Percentiles rank a stretch among this genome's conserved stretches.
phyloP scores from a whole-genome alignment of 1,140 invertebrate species.

The Leptinotarsa undecemlineata region DNA sequence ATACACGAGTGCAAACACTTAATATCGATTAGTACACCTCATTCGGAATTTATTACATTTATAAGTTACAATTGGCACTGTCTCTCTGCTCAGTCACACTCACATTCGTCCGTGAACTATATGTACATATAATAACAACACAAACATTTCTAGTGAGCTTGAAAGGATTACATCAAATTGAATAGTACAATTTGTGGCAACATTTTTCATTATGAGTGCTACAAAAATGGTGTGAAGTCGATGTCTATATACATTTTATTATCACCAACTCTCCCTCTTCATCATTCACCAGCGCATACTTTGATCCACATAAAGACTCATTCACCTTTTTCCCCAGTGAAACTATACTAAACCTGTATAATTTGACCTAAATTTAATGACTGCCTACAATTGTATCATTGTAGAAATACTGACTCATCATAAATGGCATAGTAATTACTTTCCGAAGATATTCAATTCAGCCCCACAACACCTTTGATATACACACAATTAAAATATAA shows the following conservation, averaged over 20 bases:
- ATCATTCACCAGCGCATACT: slow-evolving; percentile 7
- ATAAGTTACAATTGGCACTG: slow-evolving; percentile 50
- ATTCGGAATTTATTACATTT: slow-evolving; percentile 51
- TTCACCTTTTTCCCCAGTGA: slow-evolving; percentile 30
- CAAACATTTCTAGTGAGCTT: slow-evolving; percentile 41
- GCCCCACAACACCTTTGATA: slow-evolving; percentile 7
- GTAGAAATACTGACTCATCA: slow-evolving; percentile 53
- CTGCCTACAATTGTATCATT: slow-evolving; percentile 43
- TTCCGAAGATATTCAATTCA: slow-evolving; percentile 35
- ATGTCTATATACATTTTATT: slow-evolving; percentile 33
- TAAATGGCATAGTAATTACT: slow-evolving; percentile 34
- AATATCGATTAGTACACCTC: slow-evolving; percentile 51
- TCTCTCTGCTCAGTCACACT: slow-evolving; percentile 35
- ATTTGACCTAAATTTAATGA: slow-evolving; percentile 53
- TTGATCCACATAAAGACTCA: slow-evolving; percentile 1
- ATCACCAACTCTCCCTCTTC: slow-evolving; percentile 5
- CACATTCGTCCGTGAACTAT: slow-evolving; percentile 30
- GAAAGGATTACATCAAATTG: slow-evolving; percentile 13
- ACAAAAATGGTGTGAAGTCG: slow-evolving; percentile 43
- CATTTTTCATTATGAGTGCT: slow-evolving; percentile 38
- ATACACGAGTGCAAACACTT: slow-evolving; percentile 54
- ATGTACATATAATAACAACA: slow-evolving; percentile 45
- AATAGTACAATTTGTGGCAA: slow-evolving; percentile 39
- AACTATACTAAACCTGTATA: slow-evolving; percentile 48
- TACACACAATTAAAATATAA: no score